These are phyloP conservation scores for Paracentrotus lividus DNA, from an alignment of 53 echinoderm and acorn worm genomes.

Conservation along the genomic window DNA sequence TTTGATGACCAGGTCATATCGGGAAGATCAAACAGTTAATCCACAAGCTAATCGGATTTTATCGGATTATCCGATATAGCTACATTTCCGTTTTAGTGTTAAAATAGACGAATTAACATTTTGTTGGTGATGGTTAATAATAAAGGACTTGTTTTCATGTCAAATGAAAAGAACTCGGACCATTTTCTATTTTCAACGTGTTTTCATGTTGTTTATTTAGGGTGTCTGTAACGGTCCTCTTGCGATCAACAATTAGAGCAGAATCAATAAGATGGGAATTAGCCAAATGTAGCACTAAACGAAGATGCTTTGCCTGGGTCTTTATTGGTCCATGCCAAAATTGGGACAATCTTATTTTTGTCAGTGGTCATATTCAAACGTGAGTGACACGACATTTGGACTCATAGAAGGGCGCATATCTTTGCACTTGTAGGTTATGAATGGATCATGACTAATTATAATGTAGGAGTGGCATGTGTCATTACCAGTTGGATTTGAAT, in stretches of 20 bases:
- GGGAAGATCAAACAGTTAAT: conserved; percentile 24
- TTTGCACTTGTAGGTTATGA: no score
- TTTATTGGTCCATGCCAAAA: no score
- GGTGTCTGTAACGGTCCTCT: background rate
- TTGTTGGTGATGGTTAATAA: background rate
- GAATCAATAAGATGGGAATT: background rate
- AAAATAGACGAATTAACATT: background rate
- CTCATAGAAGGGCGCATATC: no score
- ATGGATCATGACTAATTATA: no score
- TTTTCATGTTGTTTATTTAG: background rate
- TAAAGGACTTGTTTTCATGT: conserved; percentile 6
- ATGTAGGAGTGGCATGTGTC: no score
- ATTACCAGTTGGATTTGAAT: no score
- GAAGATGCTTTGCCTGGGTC: background rate
- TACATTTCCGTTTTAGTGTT: conserved; percentile 43
- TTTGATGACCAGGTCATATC: background rate
- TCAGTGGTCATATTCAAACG: no score
- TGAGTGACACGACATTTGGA: no score
- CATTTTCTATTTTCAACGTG: background rate
- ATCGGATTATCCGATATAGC: conserved; percentile 13
- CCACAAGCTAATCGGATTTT: conserved; percentile 5
- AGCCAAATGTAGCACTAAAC: background rate
- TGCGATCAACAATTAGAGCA: background rate
- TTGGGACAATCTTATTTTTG: no score
- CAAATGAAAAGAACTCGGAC: background rate